These are phyloP conservation scores for Corbicula japonica DNA, from an alignment of 2,888 invertebrate species.

Conservation along the genomic window DNA sequence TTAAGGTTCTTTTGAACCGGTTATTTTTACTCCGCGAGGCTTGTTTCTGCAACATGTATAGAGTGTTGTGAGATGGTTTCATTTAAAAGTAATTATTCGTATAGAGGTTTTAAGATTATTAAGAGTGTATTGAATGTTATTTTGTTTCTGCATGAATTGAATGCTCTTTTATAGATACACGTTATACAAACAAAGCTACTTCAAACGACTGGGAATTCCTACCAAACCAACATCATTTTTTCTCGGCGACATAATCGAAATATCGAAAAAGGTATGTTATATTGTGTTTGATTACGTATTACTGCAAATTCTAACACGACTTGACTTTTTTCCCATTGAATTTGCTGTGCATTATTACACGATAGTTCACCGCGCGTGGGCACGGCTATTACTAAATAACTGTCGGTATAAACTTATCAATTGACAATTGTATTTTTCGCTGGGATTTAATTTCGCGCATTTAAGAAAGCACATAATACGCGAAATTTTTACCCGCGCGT, in stretches of 20 bases:
- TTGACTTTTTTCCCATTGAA: too few species aligned
- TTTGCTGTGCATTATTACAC: too few species aligned
- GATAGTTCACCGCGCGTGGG: too few species aligned
- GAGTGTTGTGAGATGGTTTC: neutral
- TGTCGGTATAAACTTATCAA: too few species aligned
- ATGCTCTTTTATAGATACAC: conserved; percentile 19
- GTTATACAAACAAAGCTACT: conserved; percentile 31
- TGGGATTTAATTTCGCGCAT: too few species aligned
- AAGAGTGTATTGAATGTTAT: neutral
- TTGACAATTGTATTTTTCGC: too few species aligned
- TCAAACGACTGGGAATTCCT: conserved; percentile 13
- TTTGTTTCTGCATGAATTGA: neutral
- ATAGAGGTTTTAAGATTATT: neutral
- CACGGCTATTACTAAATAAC: too few species aligned
- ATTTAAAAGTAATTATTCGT: neutral
- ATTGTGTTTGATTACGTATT: neutral
- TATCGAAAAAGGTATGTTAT: conserved; percentile 11
- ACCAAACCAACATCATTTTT: conserved; percentile 14
- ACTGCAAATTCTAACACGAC: too few species aligned
- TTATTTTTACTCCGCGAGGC: neutral
- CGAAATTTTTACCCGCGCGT: too few species aligned
- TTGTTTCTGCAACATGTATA: neutral
- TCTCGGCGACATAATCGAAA: conserved; percentile 16
- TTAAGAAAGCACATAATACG: too few species aligned
- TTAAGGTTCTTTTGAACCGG: neutral